A percentile compares a stretch with the other conserved stretches of the same genome.
phyloP scores from a whole-genome alignment of 30 jellyfish, hydroid and myxozoan species.

The Catostylus mosaicus region DNA sequence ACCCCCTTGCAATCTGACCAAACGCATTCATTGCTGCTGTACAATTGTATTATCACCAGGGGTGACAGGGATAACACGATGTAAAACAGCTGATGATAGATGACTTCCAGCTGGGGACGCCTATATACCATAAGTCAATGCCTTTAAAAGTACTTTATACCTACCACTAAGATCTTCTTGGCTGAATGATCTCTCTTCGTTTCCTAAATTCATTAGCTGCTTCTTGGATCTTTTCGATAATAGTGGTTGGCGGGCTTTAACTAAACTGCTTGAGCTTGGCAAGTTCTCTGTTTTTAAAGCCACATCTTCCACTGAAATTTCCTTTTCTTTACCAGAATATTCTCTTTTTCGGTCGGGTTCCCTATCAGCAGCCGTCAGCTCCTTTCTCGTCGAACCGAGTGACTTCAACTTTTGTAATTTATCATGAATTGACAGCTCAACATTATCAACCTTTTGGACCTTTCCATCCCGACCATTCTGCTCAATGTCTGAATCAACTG shows the following conservation, averaged over 20 bases:
- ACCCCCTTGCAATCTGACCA: no score
- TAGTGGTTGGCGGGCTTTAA: conserved; percentile 69
- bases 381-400: conserved; percentile 12
- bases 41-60: no score
- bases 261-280: neutral
- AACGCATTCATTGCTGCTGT: no score
- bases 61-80: no score
- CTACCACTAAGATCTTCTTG: conserved; percentile 51
- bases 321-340: neutral
- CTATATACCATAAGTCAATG: neutral
- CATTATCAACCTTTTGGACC: neutral
- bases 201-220: conserved; percentile 73
- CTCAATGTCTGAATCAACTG: neutral
- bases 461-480: neutral
- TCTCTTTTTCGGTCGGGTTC: neutral
- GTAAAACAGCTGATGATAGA: no score
- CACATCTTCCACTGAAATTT: neutral
- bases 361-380: neutral
- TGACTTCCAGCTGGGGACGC: no score
- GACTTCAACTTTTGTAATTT: conserved; percentile 25
- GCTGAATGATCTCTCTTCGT: conserved; percentile 41
- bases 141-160: neutral
- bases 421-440: conserved; percentile 41
- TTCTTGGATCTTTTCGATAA: conserved; percentile 81
- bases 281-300: neutral